These are phyloP conservation scores for Hermodice carunculata DNA, from an alignment of 2,888 invertebrate species.

Conservation along the genomic window DNA sequence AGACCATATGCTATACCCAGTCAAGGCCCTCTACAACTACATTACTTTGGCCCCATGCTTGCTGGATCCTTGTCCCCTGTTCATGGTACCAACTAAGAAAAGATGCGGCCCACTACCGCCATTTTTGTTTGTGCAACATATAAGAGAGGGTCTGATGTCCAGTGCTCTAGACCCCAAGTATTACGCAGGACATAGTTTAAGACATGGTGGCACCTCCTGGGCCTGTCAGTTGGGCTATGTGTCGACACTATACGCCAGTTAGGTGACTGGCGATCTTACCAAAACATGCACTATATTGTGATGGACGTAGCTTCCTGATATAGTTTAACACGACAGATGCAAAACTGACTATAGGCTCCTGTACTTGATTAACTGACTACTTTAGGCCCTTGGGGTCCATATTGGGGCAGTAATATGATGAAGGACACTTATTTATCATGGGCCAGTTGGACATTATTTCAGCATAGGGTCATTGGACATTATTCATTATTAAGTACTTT, in stretches of 20 bases:
- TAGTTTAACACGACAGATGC: too few relatives aligned
- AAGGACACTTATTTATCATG: too few relatives aligned
- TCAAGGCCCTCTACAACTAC: background rate
- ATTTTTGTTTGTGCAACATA: background rate
- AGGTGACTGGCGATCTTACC: background rate
- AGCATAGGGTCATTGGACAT: too few relatives aligned
- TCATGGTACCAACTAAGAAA: too few relatives aligned
- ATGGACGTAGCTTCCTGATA: background rate
- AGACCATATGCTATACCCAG: background rate
- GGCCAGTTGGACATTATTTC: too few relatives aligned
- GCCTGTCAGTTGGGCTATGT: background rate
- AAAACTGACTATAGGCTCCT: too few relatives aligned
- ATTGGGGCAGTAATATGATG: too few relatives aligned
- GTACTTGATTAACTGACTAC: too few relatives aligned
- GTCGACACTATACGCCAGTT: background rate
- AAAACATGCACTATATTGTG: background rate
- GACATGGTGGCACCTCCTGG: background rate
- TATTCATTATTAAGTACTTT: too few relatives aligned
- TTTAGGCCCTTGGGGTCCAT: too few relatives aligned
- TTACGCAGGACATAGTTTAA: background rate
- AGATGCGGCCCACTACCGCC: background rate
- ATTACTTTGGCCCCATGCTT: background rate
- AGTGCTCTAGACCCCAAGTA: background rate
- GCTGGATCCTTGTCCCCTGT: background rate
- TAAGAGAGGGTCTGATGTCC: background rate